Conservation (phyloP, 2,113 vertebrate genomes). For the Bothrops jararaca region DNA sequence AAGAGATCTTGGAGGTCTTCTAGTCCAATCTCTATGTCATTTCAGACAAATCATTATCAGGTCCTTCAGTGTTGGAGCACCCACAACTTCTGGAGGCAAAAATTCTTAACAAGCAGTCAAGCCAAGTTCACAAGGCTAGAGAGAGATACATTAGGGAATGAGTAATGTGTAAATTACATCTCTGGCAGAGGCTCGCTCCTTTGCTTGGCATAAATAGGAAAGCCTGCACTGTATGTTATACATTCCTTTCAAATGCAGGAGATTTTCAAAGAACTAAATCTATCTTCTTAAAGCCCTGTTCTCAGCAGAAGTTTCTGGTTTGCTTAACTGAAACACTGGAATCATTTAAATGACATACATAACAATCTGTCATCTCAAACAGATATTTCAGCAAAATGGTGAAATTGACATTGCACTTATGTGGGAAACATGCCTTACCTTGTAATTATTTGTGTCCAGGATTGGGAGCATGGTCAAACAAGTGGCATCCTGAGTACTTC, state of each 20-base stretch:
- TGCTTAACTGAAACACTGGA: background rate
- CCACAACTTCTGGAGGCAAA: background rate
- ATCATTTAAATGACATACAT: background rate
- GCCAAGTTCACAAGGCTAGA: background rate
- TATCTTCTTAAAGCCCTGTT: background rate
- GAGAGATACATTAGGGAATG: background rate
- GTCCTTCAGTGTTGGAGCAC: background rate
- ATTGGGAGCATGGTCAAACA: conserved; percentile 80
- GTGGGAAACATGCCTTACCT: background rate
- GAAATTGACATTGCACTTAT: background rate
- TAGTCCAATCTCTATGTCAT: background rate
- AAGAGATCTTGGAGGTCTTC: background rate
- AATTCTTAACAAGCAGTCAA: background rate
- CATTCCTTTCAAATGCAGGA: background rate
- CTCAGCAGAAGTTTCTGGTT: background rate
- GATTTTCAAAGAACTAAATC: background rate
- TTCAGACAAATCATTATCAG: too few relatives aligned
- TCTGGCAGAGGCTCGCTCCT: background rate
- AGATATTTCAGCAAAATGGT: background rate
- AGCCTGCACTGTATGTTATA: background rate
- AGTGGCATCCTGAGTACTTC: conserved; percentile 77
- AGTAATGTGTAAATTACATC: background rate
- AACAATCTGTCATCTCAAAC: background rate
- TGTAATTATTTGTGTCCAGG: conserved; percentile 71
- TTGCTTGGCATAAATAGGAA: background rate